These are phyloP conservation scores for Loris lydekkerianus DNA, from an alignment of 2,797 vertebrate genomes.

Conservation along the genomic window DNA sequence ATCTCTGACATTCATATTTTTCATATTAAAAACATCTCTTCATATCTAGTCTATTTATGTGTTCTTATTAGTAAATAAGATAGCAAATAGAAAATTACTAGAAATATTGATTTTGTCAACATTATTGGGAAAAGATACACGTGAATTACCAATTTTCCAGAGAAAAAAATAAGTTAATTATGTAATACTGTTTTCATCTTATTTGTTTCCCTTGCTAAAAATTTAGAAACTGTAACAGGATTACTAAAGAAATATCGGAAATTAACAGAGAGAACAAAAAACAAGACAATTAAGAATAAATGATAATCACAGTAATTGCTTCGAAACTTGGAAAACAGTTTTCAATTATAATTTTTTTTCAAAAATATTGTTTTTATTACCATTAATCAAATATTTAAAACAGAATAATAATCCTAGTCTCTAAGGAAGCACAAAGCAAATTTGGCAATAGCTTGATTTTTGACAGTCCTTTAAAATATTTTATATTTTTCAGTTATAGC, in stretches of 20 bases:
- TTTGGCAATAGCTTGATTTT: constrained; percentile 34
- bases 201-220: constrained; percentile 11
- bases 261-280: background rate
- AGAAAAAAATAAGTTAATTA: background rate
- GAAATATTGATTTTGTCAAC: background rate
- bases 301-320: constrained; percentile 2
- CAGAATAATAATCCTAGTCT: constrained; percentile 51
- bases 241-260: constrained; percentile 30
- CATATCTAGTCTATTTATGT: background rate
- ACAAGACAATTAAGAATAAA: background rate
- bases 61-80: constrained; percentile 2
- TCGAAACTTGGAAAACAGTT: constrained; percentile 52
- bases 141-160: background rate
- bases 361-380: constrained; percentile 33
- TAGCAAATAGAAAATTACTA: background rate
- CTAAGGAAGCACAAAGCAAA: constrained; percentile 43
- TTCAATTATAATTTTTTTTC: constrained; percentile 19
- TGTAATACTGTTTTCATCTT: background rate
- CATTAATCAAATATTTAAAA: constrained; percentile 44
- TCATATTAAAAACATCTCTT: background rate
- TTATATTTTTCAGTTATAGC: background rate
- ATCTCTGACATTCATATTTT: constrained; percentile 10
- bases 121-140: background rate
- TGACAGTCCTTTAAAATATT: constrained; percentile 43
- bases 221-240: background rate